Percentiles rank a stretch among this genome's conserved stretches.
Conservation (phyloP, 2,888 invertebrate species). For the Strigamia maritima region DNA sequence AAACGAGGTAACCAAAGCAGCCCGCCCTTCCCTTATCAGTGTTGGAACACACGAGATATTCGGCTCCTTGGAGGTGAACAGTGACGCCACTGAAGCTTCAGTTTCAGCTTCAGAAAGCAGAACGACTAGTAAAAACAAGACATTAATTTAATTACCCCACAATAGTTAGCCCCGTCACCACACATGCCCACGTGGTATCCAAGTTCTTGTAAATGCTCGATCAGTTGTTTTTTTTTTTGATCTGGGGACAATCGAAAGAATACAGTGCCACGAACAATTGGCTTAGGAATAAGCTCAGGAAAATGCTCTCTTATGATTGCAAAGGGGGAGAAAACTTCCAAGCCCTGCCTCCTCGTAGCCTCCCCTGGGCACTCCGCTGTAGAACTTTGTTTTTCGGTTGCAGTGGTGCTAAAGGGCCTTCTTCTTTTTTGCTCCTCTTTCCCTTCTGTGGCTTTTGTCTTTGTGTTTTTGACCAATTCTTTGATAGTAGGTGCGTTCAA, state of each 20-base stretch:
- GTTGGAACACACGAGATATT: slow-evolving; percentile 53
- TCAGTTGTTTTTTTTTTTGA: slow-evolving; percentile 53
- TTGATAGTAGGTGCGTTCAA: too few species aligned
- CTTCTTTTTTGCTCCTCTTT: too few species aligned
- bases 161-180: slow-evolving; percentile 96
- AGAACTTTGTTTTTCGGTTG: too few species aligned
- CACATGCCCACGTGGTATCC: slow-evolving; percentile 74
- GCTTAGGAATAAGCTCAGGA: slow-evolving; percentile 59
- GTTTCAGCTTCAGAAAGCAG: slow-evolving; percentile 56
- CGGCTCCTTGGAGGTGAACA: slow-evolving; percentile 57
- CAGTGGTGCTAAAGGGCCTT: too few species aligned
- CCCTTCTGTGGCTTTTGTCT: too few species aligned
- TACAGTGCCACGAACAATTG: slow-evolving; percentile 66
- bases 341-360: too few species aligned
- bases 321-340: too few species aligned
- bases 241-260: slow-evolving; percentile 71
- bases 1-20: slow-evolving; percentile 83
- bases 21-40: slow-evolving; percentile 59
- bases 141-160: slow-evolving; percentile 59
- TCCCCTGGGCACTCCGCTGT: too few species aligned
- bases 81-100: slow-evolving; percentile 61
- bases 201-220: slow-evolving; percentile 51
- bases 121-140: neutral
- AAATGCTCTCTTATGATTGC: slow-evolving; percentile 65
- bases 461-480: too few species aligned